Evolutionary conservation across 92 coral and sea anemone species (phyloP).

Genomic region (Heteractis magnifica): DNA sequence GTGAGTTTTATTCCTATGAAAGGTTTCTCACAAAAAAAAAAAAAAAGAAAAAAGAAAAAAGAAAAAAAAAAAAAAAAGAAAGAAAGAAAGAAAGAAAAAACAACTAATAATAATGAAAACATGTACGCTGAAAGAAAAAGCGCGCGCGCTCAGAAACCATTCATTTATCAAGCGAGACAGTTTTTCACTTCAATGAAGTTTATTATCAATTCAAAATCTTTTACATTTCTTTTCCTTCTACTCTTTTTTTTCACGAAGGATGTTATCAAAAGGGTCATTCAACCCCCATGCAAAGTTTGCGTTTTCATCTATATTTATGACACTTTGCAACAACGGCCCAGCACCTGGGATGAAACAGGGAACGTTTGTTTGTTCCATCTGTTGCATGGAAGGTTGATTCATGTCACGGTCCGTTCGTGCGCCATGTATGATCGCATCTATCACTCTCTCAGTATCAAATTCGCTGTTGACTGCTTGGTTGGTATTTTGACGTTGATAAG

Average conservation of each 20-base stretch:
- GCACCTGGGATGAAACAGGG: neutral
- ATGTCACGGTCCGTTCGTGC: neutral
- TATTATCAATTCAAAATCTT: too few species aligned
- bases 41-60: too few species aligned
- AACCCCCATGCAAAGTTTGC: neutral
- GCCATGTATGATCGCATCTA: neutral
- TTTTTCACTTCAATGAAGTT: too few species aligned
- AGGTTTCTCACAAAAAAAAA: neutral
- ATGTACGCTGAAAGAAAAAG: too few species aligned
- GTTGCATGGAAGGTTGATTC: neutral
- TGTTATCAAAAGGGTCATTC: neutral
- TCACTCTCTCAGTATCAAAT: neutral
- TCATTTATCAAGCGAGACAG: too few species aligned
- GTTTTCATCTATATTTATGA: neutral
- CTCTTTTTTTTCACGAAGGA: neutral
- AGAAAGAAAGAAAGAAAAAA: too few species aligned
- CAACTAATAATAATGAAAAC: too few species aligned
- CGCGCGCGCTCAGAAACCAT: too few species aligned
- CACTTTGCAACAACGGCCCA: neutral
- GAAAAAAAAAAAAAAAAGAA: too few species aligned
- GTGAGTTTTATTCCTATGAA: neutral
- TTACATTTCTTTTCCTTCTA: neutral
- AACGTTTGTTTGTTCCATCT: neutral
- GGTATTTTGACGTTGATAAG: neutral
- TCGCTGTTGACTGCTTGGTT: neutral